These are phyloP conservation scores for Platerodrilus igneus DNA, from an alignment of 2,888 invertebrate species.

Conservation along the genomic window DNA sequence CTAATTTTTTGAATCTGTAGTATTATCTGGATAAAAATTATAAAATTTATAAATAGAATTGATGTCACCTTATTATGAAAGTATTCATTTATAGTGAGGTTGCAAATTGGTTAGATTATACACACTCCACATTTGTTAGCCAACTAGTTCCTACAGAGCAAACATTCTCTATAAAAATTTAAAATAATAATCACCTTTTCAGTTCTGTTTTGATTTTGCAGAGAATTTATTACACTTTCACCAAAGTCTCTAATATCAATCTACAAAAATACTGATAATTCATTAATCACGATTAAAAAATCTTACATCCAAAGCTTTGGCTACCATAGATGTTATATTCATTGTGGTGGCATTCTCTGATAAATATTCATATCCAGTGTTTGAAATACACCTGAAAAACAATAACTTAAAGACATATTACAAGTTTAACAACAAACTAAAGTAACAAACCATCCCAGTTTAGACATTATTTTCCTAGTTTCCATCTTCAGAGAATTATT, in stretches of 20 bases:
- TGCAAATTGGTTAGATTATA: too few relatives aligned
- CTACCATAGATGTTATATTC: constrained; percentile 44
- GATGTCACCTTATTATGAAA: too few relatives aligned
- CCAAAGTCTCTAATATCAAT: constrained; percentile 78
- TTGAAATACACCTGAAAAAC: constrained; percentile 64
- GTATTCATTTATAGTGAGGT: too few relatives aligned
- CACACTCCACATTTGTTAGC: too few relatives aligned
- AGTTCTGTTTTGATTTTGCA: constrained; percentile 56
- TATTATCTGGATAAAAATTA: constrained; percentile 53
- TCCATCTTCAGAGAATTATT: too few relatives aligned
- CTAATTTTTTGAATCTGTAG: constrained; percentile 84
- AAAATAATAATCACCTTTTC: constrained; percentile 43
- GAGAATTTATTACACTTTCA: constrained; percentile 67
- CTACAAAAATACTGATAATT: constrained; percentile 47
- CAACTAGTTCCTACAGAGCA: too few relatives aligned
- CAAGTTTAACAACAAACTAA: too few relatives aligned
- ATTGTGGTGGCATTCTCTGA: constrained; percentile 60
- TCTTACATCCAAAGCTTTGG: constrained; percentile 18
- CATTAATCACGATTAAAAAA: neutral
- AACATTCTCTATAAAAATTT: too few relatives aligned
- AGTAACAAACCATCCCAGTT: too few relatives aligned
- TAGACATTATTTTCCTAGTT: too few relatives aligned
- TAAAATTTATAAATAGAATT: too few relatives aligned
- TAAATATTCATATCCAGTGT: constrained; percentile 64
- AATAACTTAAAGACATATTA: too few relatives aligned